Base-by-base conservation (phyloP, 2,888 invertebrate species). In the Brachycybe producta region DNA sequence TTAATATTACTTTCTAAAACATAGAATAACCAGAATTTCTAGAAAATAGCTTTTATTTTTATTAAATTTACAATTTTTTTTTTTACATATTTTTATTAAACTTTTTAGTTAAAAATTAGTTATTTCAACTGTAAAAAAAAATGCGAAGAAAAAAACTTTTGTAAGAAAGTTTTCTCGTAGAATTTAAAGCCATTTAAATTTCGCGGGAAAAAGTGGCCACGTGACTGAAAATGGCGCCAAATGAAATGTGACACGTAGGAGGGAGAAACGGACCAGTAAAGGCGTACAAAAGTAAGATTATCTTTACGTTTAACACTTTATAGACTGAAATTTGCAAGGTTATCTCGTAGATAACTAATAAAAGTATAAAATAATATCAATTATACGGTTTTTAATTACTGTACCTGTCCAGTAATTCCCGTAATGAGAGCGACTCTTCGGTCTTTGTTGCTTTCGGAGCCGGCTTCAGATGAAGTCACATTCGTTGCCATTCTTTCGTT, bases 341-440 rank as follows among this genome's bases (percentile, higher is more conserved):
- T 30, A 30, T 30, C 8, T 13, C 5, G 21, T 2, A 49, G 7
- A 2, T 3, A 2, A 13, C 27, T 13, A 17, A 5, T 24, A 51
- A 4, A 3, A n/a, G 2, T 34, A 5, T 23, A 19, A n/a, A 36
- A 1, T 17, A 26, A 19, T 40, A 38, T 36, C 32, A 1, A 8
- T 4, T 47, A 32, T 48, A 49, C 42, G 21, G 23, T 23, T 49
- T 30, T 30, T 36, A 39, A 13, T 19, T 19, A 42, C 62, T 66
- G 65, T 75, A 94, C 95, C 80, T 97, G 97, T 30, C 97, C 97
- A 35, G 91, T 92, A 54, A 97, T 94, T 58, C 97, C 97, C 53
- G 95, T 95, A 62, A 97, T 84, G 52, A 97, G 72, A 11, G 97
- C 95, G 43, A 92, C 76, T 68, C 80, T 82, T 21, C 43, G 24